Evolutionary conservation across 2,113 vertebrate genomes (phyloP).

Genomic region (Datnioides undecimradiatus): DNA sequence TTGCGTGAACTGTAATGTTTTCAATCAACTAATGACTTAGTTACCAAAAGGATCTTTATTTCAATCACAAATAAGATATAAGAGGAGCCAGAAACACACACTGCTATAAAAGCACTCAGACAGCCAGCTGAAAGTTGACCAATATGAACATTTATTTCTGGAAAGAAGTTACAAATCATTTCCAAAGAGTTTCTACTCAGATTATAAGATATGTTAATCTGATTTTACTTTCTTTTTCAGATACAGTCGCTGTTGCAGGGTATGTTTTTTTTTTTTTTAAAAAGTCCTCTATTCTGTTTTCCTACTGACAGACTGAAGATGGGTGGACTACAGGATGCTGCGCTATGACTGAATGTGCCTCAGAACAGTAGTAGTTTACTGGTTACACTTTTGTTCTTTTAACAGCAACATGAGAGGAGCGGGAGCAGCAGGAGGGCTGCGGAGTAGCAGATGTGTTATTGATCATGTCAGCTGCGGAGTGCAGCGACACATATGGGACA

Average conservation of each 20-base stretch:
- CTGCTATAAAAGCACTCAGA: background rate
- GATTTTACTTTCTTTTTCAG: constrained; percentile 67
- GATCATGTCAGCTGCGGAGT: constrained; percentile 42
- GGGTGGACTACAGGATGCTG: constrained; percentile 70
- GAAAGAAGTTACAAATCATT: constrained; percentile 87
- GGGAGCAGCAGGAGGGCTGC: constrained; percentile 31
- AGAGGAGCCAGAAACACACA: background rate
- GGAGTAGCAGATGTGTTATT: constrained; percentile 59
- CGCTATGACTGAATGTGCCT: constrained; percentile 65
- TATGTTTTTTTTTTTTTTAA: constrained; percentile 55
- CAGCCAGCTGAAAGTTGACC: constrained; percentile 70
- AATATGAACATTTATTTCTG: constrained; percentile 89
- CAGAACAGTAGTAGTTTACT: constrained; percentile 54
- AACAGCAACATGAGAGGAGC: constrained; percentile 57
- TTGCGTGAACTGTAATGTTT: background rate
- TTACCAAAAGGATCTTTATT: too few relatives aligned
- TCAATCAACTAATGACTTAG: too few relatives aligned
- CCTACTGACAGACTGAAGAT: constrained; percentile 71
- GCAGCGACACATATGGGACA: background rate
- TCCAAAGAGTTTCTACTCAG: constrained; percentile 84
- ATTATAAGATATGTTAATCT: constrained; percentile 77
- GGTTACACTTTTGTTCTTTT: constrained; percentile 68
- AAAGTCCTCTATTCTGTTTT: constrained; percentile 74
- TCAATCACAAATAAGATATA: background rate
- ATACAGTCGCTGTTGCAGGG: constrained; percentile 77